Conservation (phyloP, 2,797 vertebrate genomes). For the Malurus leucopterus region DNA sequence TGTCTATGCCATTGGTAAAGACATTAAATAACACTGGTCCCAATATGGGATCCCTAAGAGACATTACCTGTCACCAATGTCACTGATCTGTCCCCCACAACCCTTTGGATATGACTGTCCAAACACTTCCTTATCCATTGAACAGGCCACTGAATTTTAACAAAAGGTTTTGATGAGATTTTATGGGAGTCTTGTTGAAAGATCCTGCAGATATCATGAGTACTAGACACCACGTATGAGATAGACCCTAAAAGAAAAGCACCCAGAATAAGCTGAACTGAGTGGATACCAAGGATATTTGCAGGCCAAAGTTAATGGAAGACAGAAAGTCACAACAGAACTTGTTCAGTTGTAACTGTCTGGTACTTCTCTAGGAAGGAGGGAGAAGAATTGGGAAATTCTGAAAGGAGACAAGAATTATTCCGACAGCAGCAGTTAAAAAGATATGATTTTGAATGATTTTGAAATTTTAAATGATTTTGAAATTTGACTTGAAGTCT, state of each 20-base stretch:
- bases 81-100: too few relatives aligned
- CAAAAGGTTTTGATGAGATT: background rate
- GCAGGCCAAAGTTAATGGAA: background rate
- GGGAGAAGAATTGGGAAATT: background rate
- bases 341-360: background rate
- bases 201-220: background rate
- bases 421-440: background rate
- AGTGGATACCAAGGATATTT: background rate
- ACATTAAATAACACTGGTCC: too few relatives aligned
- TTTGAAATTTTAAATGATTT: background rate
- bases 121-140: background rate
- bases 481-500: background rate
- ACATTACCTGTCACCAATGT: rapidly evolving
- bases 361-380: background rate
- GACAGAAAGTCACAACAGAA: background rate
- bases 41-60: rapidly evolving
- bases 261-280: background rate
- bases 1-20: background rate
- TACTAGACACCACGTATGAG: background rate
- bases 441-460: background rate
- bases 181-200: background rate
- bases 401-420: background rate
- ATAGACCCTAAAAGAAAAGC: background rate
- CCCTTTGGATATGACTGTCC: background rate
- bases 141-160: background rate